A percentile compares a stretch with the other conserved stretches of the same genome.
phyloP scores from a whole-genome alignment of 2,797 vertebrate species.

The Mergus octosetaceus region DNA sequence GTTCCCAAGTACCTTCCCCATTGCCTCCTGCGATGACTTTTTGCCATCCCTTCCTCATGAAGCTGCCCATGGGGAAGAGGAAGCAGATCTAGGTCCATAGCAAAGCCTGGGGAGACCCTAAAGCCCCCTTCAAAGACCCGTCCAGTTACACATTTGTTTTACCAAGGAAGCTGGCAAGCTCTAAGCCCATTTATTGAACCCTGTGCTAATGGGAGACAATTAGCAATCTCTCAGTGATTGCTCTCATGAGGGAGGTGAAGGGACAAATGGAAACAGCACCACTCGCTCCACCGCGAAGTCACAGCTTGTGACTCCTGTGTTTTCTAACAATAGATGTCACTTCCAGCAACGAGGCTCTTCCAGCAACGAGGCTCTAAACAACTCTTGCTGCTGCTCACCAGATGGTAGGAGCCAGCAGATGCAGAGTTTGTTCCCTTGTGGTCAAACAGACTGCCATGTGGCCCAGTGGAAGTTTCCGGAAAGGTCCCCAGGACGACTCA shows the following conservation, averaged over 20 bases:
- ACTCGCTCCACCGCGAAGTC: not conserved
- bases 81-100: not conserved
- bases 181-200: conserved; percentile 19
- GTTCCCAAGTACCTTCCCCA: not conserved
- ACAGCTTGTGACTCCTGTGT: not conserved
- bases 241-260: not conserved
- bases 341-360: not conserved
- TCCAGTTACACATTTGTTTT: not conserved
- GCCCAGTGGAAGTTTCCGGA: not conserved
- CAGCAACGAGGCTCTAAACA: not conserved
- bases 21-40: not conserved
- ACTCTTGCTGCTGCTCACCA: not conserved
- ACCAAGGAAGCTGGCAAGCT: not conserved
- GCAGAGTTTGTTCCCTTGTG: not conserved
- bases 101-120: not conserved
- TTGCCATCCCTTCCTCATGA: not conserved
- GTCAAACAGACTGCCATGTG: not conserved
- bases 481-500: not conserved
- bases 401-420: conserved; percentile 16
- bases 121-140: not conserved
- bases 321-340: conserved; percentile 33
- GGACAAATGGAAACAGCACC: not conserved
- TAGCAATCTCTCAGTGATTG: not conserved
- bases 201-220: not conserved
- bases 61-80: not conserved